Conservation (phyloP, 2,113 vertebrate species). For the Syrmaticus mikado region DNA sequence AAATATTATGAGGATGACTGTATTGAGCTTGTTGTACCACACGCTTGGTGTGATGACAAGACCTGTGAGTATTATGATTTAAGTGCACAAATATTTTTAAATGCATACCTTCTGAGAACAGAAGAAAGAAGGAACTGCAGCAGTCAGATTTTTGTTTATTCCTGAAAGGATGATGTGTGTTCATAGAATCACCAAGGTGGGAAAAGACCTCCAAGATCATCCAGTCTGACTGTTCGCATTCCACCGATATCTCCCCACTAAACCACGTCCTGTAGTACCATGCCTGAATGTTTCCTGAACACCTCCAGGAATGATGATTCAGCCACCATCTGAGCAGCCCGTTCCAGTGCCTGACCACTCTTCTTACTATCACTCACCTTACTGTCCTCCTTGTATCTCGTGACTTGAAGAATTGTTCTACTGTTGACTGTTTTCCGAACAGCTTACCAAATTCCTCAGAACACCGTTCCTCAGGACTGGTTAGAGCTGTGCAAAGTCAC, state of each 20-base stretch:
- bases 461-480: neutral
- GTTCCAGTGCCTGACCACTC: too few species aligned
- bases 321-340: too few species aligned
- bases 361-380: too few species aligned
- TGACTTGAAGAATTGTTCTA: neutral
- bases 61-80: neutral
- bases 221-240: too few species aligned
- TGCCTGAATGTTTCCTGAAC: too few species aligned
- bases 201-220: too few species aligned
- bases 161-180: neutral
- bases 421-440: neutral
- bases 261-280: too few species aligned
- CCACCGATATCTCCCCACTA: too few species aligned
- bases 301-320: too few species aligned
- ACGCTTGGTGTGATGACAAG: neutral
- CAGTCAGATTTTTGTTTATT: neutral
- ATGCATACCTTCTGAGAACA: neutral
- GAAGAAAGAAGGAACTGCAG: neutral
- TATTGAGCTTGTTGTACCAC: neutral
- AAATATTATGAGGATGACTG: neutral
- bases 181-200: neutral
- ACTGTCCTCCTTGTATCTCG: neutral
- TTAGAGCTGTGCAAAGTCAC: neutral
- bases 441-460: neutral
- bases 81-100: slow-evolving; percentile 21